These are phyloP conservation scores for Microtus richardsoni DNA, from an alignment of 2,113 vertebrate species.

Conservation along the genomic window DNA sequence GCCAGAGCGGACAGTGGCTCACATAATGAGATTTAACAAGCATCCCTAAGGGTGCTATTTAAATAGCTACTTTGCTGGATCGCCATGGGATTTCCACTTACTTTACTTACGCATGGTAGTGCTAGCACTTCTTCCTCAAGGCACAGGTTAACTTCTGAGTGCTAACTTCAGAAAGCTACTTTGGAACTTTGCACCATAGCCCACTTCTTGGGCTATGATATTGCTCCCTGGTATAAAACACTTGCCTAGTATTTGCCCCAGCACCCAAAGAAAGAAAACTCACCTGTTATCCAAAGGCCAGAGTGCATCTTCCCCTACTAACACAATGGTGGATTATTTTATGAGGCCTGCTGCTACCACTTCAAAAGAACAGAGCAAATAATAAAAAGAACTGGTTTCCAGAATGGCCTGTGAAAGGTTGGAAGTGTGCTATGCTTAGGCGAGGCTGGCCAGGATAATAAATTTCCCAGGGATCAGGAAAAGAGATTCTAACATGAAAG, in stretches of 20 bases:
- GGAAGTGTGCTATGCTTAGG: conserved; percentile 12
- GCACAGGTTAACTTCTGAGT: background rate
- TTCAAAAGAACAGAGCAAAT: background rate
- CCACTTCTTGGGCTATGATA: background rate
- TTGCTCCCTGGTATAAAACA: background rate
- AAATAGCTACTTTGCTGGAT: conserved; percentile 44
- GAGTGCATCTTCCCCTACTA: conserved; percentile 17
- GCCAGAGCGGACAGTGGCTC: conserved; percentile 19
- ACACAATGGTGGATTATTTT: conserved; percentile 58
- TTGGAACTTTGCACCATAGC: background rate
- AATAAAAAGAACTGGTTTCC: conserved; percentile 54
- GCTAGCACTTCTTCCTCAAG: background rate
- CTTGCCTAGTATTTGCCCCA: background rate
- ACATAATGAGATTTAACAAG: conserved; percentile 34
- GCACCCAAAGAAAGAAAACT: conserved; percentile 3
- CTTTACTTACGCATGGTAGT: background rate
- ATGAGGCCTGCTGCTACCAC: conserved; percentile 40
- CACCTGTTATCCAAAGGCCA: conserved; percentile 17
- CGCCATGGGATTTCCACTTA: background rate
- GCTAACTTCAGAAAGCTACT: conserved; percentile 55
- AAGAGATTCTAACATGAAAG: conserved; percentile 27
- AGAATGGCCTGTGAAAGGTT: background rate
- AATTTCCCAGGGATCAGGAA: background rate
- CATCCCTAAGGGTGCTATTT: conserved; percentile 6
- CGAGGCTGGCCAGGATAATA: conserved; percentile 32